Evolutionary conservation across 2,797 vertebrate genomes (phyloP), one percentile per base, ranked within the genome.

Genomic region (Sebastes taczanowskii): DNA sequence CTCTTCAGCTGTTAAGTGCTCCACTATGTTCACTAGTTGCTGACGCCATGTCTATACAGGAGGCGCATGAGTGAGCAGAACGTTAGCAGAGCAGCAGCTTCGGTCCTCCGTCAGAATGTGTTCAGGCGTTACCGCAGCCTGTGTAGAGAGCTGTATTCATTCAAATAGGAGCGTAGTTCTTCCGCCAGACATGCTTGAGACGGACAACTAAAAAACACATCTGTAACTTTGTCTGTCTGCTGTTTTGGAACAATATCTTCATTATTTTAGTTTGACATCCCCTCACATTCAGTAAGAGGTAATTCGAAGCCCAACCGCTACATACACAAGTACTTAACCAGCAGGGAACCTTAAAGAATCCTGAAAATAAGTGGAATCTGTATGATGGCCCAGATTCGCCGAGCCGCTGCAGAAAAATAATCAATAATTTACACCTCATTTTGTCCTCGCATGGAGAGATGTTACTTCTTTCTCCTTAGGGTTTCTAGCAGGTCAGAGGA

Each of bases 341-440:
- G 77, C 74, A 64, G 56, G 13, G n/a, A 68, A 62, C 66, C 74
- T 77, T 61, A 8, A 2, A 30, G 11, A 70, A 74, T 72, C 56
- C 22, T 61, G 20, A 55, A 81, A 52, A 34, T 34, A 22, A 53
- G 35, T 72, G 22, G n/a, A 78, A 75, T 64, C 72, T 66, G 42
- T 59, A 38, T 6, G 3, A 2, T 80, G 82, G 42, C 84, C 80
- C 73, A 79, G 84, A 84, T 84, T 73, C 82, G 23, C 18, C 6
- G 8, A 11, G 14, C 65, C 1, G 55, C 72, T 84, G 82, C 78
- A 80, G 80, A 76, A 80, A 73, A 79, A 62, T 23, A 74, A 86
- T 91, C 67, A 81, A 85, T 86, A 82, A 89, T 92, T 71, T 63
- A 88, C 30, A 71, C 63, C 60, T 79, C 29, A 30, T 79, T 46